phyloP scores from a whole-genome alignment of 2,888 invertebrate species.

The Mactromeris polynyma region DNA sequence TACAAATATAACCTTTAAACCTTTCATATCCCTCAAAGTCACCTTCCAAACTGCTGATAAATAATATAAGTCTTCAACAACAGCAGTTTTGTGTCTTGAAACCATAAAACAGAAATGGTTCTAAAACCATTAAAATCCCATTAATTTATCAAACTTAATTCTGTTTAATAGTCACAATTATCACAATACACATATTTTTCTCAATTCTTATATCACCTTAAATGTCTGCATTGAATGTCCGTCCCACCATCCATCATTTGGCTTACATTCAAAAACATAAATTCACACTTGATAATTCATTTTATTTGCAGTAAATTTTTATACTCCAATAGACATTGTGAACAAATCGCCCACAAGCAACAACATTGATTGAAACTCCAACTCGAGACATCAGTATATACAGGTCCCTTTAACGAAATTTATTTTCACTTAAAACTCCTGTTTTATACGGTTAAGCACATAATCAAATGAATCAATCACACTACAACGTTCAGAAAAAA shows the following conservation, averaged over 20 bases:
- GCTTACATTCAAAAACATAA: background rate
- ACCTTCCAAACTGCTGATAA: background rate
- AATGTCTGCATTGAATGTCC: background rate
- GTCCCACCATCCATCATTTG: background rate
- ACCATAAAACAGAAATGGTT: background rate
- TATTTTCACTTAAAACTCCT: background rate
- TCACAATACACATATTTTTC: background rate
- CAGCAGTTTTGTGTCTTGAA: background rate
- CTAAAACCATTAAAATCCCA: background rate
- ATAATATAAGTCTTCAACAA: background rate
- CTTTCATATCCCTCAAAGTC: background rate
- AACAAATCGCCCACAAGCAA: background rate
- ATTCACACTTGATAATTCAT: background rate
- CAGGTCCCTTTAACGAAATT: background rate
- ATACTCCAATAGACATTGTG: background rate
- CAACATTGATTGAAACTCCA: background rate
- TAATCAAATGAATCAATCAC: background rate
- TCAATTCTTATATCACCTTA: background rate
- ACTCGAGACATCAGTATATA: background rate
- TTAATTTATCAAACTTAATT: constrained; percentile 3
- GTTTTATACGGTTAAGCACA: background rate
- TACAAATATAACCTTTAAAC: background rate
- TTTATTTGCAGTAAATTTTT: background rate
- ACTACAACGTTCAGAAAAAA: background rate
- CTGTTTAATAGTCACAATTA: background rate